Base-by-base conservation (phyloP, 1,140 invertebrate genomes). In the Antheraea mylitta region DNA sequence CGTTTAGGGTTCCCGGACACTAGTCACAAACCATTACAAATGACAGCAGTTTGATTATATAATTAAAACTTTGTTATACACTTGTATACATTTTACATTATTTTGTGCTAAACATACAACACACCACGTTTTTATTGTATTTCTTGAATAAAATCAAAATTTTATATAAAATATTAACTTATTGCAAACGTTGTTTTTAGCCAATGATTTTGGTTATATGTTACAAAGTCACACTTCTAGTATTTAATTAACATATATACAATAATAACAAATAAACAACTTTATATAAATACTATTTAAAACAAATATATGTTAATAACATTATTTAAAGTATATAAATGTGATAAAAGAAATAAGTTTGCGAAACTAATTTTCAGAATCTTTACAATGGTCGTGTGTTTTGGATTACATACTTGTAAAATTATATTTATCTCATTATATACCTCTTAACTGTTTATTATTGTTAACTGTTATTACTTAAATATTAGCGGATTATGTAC, bases 401-500 rank as follows among this genome's bases (percentile, higher is more conserved):
- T 89, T 86, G 77, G 76, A 82, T 53, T 53, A 72, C 77, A 83
- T 78, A 65, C 77, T 74, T 88, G 80, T 86, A 83, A 83, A 53
- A 76, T 77, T 73, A 88, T 86, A 78, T 86, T 86, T 88, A 84
- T 82, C 79, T 76, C 79, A 83, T 82, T 78, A 85, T 84, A 83
- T 30, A 30, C 78, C 80, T 82, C 16, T 79, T 86, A 83, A 90
- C 88, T 86, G 85, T 90, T 86, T 90, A 87, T 90, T 90, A 87
- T 88, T 89, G 87, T 89, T 89, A 76, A 89, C 87, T 89, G 88
- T 90, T 88, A 81, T 72, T 75, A 53, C 82, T 83, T 82, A 79
- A 67, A 37, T 30, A 68, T 45, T 30, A 65, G 69, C 36, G 70
- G 59, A 18, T 19, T 22, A 18, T 19, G 1, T 18, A 0, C 22